Percentiles rank a stretch among this genome's conserved stretches.
These are phyloP conservation scores for Rhinolophus ferrumequinum DNA, from an alignment of 2,113 vertebrate species.

Conservation along the genomic window DNA sequence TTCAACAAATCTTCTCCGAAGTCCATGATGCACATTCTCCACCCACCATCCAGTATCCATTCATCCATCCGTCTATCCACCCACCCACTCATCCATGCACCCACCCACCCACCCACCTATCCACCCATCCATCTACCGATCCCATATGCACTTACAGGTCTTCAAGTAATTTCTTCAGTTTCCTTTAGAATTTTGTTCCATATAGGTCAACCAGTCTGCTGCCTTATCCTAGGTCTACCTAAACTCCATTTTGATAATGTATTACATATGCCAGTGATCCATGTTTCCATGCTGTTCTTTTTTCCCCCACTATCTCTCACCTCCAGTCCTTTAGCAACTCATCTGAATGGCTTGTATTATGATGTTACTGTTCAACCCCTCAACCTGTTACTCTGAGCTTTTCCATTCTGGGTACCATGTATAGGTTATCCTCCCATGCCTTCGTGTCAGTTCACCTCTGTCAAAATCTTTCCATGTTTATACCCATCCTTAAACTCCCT, in stretches of 20 bases:
- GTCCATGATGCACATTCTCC: background rate
- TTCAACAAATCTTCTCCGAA: background rate
- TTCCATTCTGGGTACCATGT: background rate
- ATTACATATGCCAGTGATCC: background rate
- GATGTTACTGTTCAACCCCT: background rate
- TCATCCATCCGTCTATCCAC: background rate
- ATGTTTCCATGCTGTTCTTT: background rate
- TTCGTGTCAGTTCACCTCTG: background rate
- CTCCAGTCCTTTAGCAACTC: background rate
- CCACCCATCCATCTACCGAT: background rate
- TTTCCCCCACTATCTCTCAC: background rate
- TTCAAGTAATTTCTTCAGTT: constrained; percentile 1
- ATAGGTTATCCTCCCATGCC: background rate
- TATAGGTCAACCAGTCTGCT: background rate
- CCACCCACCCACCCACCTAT: background rate
- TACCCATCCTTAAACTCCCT: background rate
- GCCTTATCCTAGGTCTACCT: background rate
- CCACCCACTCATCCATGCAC: background rate
- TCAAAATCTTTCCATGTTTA: background rate
- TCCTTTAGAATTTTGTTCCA: background rate
- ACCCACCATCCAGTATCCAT: background rate
- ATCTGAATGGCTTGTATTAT: background rate
- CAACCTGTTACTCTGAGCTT: background rate
- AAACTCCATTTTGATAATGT: background rate
- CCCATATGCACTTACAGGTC: background rate